Conservation (phyloP, 2,888 invertebrate genomes). For the Microplitis manilae region DNA sequence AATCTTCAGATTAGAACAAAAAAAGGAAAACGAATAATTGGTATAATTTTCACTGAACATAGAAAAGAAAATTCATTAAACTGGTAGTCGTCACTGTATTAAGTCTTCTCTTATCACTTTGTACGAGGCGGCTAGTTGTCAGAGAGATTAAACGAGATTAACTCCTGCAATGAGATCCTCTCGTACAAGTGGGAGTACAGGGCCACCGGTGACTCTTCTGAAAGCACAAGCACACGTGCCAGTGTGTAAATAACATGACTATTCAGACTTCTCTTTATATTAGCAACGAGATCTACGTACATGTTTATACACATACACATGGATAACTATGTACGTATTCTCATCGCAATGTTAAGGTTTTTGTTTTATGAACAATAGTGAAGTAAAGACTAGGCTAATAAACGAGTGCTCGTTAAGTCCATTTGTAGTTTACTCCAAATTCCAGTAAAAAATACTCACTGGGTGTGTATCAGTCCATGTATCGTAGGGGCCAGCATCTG, state of each 20-base stretch:
- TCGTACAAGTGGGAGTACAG: conserved; percentile 78
- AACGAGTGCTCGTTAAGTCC: not conserved
- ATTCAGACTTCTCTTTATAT: conserved; percentile 2
- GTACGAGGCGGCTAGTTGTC: conserved; percentile 59
- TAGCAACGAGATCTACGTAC: not conserved
- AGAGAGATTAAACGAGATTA: conserved; percentile 73
- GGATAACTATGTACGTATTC: not conserved
- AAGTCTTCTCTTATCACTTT: conserved; percentile 35
- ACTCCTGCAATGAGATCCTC: conserved; percentile 80
- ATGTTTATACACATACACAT: not conserved
- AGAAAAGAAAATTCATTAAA: not conserved
- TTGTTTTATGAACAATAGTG: not conserved
- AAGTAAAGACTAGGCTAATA: conserved; percentile 2
- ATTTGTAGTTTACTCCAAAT: not conserved
- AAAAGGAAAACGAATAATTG: not conserved
- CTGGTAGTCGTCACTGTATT: not conserved
- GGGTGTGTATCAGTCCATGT: conserved; percentile 63
- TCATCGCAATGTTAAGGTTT: not conserved
- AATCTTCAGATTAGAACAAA: conserved; percentile 1
- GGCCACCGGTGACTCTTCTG: conserved; percentile 78
- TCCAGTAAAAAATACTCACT: conserved; percentile 55
- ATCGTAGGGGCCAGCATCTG: conserved; percentile 63
- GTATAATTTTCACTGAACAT: conserved; percentile 5
- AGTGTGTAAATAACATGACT: not conserved
- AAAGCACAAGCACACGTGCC: conserved; percentile 59